phyloP scores from a whole-genome alignment of 2,888 invertebrate genomes.

The Drosophila affinis region DNA sequence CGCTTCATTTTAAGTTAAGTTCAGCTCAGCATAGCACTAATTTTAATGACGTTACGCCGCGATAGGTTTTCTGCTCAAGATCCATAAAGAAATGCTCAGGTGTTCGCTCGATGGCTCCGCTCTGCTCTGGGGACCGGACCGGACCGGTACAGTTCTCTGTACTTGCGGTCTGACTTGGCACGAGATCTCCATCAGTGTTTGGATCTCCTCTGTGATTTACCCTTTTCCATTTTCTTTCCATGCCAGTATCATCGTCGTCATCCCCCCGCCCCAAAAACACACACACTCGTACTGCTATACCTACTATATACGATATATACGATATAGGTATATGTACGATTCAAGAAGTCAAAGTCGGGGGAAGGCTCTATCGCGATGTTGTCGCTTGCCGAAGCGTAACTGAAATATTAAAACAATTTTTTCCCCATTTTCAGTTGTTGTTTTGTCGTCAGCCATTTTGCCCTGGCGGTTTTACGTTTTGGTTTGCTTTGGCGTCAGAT shows the following conservation, averaged over 20 bases:
- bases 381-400: constrained; percentile 79
- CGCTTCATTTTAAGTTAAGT: constrained; percentile 16
- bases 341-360: constrained; percentile 70
- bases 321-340: constrained; percentile 18
- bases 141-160: constrained; percentile 51
- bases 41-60: constrained; percentile 81
- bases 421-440: constrained; percentile 35
- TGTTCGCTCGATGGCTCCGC: constrained; percentile 48
- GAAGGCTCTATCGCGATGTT: constrained; percentile 77
- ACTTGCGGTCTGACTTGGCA: constrained; percentile 67
- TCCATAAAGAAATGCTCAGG: constrained; percentile 79
- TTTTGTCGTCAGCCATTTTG: constrained; percentile 69
- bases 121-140: constrained; percentile 2
- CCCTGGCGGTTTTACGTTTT: constrained; percentile 57
- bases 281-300: background rate
- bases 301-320: background rate
- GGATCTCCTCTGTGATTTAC: constrained; percentile 70
- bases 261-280: constrained; percentile 31
- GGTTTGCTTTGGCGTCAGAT: constrained; percentile 60
- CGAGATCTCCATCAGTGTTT: constrained; percentile 62
- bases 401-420: constrained; percentile 74
- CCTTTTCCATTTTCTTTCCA: constrained; percentile 44
- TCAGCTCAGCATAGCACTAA: constrained; percentile 64
- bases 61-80: constrained; percentile 78
- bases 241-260: constrained; percentile 4